Base-by-base conservation (phyloP, 2,113 vertebrate genomes). In the Riparia riparia region DNA sequence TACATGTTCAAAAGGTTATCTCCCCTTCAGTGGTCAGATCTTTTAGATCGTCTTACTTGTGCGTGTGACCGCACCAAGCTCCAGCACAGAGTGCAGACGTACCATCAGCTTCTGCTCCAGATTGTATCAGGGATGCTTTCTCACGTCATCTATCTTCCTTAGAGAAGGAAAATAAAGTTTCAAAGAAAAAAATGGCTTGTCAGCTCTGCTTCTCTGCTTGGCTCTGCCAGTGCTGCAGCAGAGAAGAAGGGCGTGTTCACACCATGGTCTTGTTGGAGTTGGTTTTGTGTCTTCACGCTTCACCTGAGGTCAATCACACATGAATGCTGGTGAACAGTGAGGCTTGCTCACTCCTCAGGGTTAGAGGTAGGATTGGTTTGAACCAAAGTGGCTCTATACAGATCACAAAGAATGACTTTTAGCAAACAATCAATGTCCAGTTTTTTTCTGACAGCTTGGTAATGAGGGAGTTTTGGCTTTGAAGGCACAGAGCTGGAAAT, bases 101-200 rank as follows among this genome's bases (percentile, higher is more conserved):
- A 54, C 26, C 39, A 63, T 5, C 24, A 76, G 8, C 25, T 68
- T 86, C 51, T 70, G 20, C 31, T 76, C 47, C 31, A 86, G 14
- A 32, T 32, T 0, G 0, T 21, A 49, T 29, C 31, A 37, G 12
- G 10, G 24, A 15, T 41, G 37, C 1, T 85, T 12, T 49, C 21
- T 61, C 47, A 63, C 20, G n/a, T 60, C 14, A 9, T 12, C 49
- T 37, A 12, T 41, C 41, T 44, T 79, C 41, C 57, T 86, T 29
- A 74, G 51, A 82, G 34, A 12, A 37, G 26, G 14, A 51, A 78
- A 89, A 25, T 44, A 44, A 65, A 41, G 10, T 44, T 65, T 44
- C 31, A 50, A 88, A 60, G 6, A 5, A 47, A 81, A 56, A 39
- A 44, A 11, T 1, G 4, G 13, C 17, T 87, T 49, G 19, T 41